phyloP scores from a whole-genome alignment of 2,888 invertebrate genomes.

The Plutella xylostella region DNA sequence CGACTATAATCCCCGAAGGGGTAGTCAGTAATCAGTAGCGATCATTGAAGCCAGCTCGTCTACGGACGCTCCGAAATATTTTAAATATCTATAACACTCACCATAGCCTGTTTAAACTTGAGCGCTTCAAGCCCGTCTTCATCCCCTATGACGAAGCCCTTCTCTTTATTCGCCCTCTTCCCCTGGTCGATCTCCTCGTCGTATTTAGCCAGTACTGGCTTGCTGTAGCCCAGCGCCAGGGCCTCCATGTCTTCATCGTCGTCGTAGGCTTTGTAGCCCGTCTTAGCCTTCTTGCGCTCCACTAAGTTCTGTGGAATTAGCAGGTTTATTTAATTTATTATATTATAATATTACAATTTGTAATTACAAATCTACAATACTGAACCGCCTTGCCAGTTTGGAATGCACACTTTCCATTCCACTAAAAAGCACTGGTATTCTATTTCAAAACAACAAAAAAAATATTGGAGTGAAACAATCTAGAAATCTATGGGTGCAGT shows the following conservation, averaged over 20 bases:
- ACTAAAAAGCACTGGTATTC: too few species aligned
- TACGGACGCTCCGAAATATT: neutral
- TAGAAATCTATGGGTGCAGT: too few species aligned
- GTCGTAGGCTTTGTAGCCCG: constrained; percentile 88
- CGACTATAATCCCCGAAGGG: too few species aligned
- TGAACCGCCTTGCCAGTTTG: too few species aligned
- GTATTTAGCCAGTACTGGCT: constrained; percentile 88
- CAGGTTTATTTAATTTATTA: too few species aligned
- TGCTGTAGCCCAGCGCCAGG: constrained; percentile 72
- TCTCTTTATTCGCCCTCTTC: constrained; percentile 69
- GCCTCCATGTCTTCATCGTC: constrained; percentile 81
- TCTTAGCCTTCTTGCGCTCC: constrained; percentile 84
- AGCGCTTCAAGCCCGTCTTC: constrained; percentile 68
- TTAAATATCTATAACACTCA: constrained; percentile 19
- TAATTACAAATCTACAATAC: too few species aligned
- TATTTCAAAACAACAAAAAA: too few species aligned
- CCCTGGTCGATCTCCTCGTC: constrained; percentile 86
- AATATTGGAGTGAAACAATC: too few species aligned
- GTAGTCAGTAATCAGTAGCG: neutral
- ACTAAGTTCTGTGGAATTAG: constrained; percentile 74
- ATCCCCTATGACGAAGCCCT: constrained; percentile 82
- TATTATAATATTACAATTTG: too few species aligned
- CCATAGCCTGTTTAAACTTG: constrained; percentile 55
- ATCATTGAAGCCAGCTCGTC: neutral
- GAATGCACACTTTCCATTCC: too few species aligned